Evolutionary conservation across 2,888 invertebrate species (phyloP).

Genomic region (Microctonus aethiopoides): DNA sequence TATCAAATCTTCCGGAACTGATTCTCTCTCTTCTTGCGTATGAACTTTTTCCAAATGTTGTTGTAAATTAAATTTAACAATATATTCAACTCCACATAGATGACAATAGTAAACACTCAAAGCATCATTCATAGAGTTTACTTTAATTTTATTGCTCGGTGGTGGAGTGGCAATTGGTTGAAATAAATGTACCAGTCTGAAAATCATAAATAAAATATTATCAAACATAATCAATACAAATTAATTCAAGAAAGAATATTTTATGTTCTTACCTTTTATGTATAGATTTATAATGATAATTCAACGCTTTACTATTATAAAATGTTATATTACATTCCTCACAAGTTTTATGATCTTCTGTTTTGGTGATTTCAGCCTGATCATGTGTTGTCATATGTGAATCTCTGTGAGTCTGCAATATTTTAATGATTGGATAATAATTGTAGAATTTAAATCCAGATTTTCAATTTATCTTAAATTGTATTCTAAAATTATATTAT

Average conservation of each 20-base stretch:
- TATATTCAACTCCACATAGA: conserved; percentile 76
- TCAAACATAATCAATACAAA: conserved; percentile 8
- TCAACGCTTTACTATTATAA: conserved; percentile 70
- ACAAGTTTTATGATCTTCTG: conserved; percentile 64
- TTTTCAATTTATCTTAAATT: neutral
- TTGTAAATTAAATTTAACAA: conserved; percentile 75
- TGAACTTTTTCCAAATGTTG: conserved; percentile 63
- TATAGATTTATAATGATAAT: conserved; percentile 70
- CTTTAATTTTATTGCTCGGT: conserved; percentile 70
- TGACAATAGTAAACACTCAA: conserved; percentile 70
- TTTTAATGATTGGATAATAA: neutral
- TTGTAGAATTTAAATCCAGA: too few species aligned
- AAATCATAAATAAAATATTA: too few species aligned
- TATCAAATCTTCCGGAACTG: conserved; percentile 69
- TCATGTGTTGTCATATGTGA: conserved; percentile 71
- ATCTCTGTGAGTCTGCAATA: conserved; percentile 70
- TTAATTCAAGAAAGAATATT: neutral
- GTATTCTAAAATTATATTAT: neutral
- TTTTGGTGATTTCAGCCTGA: conserved; percentile 51
- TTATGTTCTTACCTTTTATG: conserved; percentile 65
- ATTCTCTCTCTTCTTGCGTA: conserved; percentile 68
- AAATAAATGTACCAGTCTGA: conserved; percentile 65
- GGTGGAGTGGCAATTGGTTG: conserved; percentile 69
- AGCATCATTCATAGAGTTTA: conserved; percentile 70
- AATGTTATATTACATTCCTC: conserved; percentile 72